Percentiles rank a stretch among this genome's conserved stretches.
phyloP scores from a whole-genome alignment of 2,113 vertebrate species.

The Callithrix jacchus region DNA sequence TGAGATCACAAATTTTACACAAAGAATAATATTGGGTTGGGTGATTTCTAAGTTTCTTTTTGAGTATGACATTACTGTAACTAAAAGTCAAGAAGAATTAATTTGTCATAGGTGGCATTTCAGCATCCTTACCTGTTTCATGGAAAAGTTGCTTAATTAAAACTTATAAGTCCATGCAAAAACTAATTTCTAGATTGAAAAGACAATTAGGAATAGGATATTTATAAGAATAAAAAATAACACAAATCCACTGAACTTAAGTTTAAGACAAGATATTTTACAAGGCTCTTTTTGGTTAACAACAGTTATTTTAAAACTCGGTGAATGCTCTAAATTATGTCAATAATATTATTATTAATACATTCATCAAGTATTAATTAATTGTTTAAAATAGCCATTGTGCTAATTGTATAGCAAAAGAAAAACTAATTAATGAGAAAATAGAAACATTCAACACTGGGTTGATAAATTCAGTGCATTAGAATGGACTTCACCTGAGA shows the following conservation, averaged over 20 bases:
- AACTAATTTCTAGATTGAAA: neutral
- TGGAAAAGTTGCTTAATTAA: neutral
- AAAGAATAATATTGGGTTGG: neutral
- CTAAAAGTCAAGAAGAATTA: slow-evolving; percentile 39
- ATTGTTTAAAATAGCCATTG: neutral
- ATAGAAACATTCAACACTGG: neutral
- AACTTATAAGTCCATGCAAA: neutral
- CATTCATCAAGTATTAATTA: neutral
- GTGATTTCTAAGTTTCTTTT: slow-evolving; percentile 20
- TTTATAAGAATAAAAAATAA: neutral
- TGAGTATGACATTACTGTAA: neutral
- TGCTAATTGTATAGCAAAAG: neutral
- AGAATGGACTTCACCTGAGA: neutral
- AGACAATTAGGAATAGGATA: neutral
- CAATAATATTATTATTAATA: neutral
- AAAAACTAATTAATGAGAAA: neutral
- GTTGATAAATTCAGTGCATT: neutral
- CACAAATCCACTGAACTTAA: neutral
- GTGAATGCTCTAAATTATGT: neutral
- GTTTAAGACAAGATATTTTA: neutral
- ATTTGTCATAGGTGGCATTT: slow-evolving; percentile 24
- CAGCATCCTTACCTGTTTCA: neutral
- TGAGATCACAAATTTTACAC: neutral
- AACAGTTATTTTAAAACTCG: neutral
- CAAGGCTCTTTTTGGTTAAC: neutral